Percentiles rank a stretch among this genome's conserved stretches.
Conservation (phyloP, 2,113 vertebrate genomes). For the Noctilio leporinus region DNA sequence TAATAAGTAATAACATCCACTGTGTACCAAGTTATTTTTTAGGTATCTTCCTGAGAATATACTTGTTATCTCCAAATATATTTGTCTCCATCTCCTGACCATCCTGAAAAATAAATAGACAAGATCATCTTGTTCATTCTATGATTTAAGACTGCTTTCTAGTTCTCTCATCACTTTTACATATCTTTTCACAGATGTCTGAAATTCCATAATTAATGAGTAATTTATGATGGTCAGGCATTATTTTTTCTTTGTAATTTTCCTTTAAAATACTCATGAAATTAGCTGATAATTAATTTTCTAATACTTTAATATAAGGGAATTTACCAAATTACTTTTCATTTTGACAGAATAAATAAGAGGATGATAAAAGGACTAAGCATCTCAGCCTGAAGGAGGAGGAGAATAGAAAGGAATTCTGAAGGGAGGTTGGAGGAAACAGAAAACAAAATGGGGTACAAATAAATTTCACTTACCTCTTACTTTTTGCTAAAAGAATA, state of each 20-base stretch:
- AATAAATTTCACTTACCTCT: not conserved
- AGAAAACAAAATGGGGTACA: not conserved
- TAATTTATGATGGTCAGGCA: constrained; percentile 7
- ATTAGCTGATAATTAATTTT: constrained; percentile 44
- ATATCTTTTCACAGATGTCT: not conserved
- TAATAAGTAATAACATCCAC: not conserved
- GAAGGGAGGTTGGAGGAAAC: not conserved
- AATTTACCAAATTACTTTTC: constrained; percentile 28
- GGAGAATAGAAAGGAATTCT: not conserved
- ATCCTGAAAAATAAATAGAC: not conserved
- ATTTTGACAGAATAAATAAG: constrained; percentile 27
- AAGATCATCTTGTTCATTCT: not conserved
- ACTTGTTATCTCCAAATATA: not conserved
- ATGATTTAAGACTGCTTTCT: not conserved
- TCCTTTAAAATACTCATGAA: constrained; percentile 31
- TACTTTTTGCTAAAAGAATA: not conserved
- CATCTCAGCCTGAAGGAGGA: not conserved
- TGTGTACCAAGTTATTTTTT: not conserved
- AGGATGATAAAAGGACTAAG: not conserved
- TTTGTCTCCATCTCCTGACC: not conserved
- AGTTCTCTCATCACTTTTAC: not conserved
- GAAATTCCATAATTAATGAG: constrained; percentile 19
- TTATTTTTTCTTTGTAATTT: constrained; percentile 25
- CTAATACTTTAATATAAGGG: not conserved
- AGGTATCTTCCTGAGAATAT: not conserved